Evolutionary conservation across 2,888 invertebrate genomes (phyloP).

Genomic region (Neoitamus cyanurus): DNA sequence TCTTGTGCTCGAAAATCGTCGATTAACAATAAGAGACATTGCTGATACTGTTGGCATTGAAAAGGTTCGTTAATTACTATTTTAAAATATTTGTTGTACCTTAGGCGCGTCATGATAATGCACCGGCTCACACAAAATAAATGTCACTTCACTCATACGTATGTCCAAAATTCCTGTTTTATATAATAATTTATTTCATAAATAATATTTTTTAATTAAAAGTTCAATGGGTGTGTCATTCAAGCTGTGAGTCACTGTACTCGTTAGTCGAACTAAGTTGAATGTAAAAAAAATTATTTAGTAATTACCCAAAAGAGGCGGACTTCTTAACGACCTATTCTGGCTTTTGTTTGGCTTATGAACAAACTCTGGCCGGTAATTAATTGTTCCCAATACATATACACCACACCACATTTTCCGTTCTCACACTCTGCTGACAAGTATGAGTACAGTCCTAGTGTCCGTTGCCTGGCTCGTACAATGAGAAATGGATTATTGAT

Average conservation of each 20-base stretch:
- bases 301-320: background rate
- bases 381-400: background rate
- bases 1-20: no score
- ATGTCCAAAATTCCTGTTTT: no score
- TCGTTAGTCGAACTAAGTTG: background rate
- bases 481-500: slow-evolving; percentile 50
- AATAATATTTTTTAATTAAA: no score
- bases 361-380: background rate
- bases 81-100: no score
- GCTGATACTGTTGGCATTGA: no score
- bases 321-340: background rate
- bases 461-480: background rate
- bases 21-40: no score
- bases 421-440: background rate
- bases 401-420: background rate
- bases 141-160: no score
- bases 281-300: background rate
- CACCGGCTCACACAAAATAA: no score
- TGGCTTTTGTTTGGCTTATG: background rate
- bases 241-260: background rate
- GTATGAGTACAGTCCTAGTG: background rate
- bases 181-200: no score
- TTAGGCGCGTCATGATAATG: no score
- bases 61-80: no score
- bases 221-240: background rate